phyloP scores from a whole-genome alignment of 2,797 vertebrate species.

The Enteromius viviparus region DNA sequence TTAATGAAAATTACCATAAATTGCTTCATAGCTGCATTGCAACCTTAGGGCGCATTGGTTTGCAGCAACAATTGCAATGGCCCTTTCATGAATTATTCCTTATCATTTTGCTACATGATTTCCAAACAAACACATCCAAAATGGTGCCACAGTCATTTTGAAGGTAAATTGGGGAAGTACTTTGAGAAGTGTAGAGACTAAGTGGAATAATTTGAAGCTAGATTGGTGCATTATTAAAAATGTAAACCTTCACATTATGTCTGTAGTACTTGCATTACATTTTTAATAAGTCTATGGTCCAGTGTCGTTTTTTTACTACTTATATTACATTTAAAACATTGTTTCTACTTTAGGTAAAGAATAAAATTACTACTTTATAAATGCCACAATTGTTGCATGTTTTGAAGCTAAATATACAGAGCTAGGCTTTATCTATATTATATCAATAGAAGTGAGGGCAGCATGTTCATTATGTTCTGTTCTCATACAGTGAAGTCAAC shows the following conservation, averaged over 20 bases:
- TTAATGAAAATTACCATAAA: not conserved
- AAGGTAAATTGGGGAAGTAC: not conserved
- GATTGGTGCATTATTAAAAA: not conserved
- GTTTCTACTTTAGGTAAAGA: not conserved
- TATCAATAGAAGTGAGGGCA: not conserved
- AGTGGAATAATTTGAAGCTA: not conserved
- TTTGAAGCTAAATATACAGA: constrained; percentile 5
- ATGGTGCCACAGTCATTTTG: not conserved
- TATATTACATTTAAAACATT: constrained; percentile 17
- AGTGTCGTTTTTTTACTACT: not conserved
- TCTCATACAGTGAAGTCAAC: constrained; percentile 1
- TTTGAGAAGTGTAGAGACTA: not conserved
- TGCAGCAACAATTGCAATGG: not conserved
- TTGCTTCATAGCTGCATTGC: not conserved
- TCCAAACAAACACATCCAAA: not conserved
- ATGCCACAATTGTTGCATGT: constrained; percentile 16
- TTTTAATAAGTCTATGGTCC: not conserved
- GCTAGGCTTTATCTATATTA: not conserved
- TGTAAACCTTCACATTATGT: not conserved
- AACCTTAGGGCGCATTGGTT: not conserved
- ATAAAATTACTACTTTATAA: constrained; percentile 1
- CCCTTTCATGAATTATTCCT: not conserved
- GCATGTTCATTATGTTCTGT: constrained; percentile 5
- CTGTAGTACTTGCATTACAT: not conserved
- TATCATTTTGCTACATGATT: not conserved